A percentile compares a stretch with the other conserved stretches of the same genome.
phyloP scores from a whole-genome alignment of 2,888 invertebrate species.

The Nowickia ferox region DNA sequence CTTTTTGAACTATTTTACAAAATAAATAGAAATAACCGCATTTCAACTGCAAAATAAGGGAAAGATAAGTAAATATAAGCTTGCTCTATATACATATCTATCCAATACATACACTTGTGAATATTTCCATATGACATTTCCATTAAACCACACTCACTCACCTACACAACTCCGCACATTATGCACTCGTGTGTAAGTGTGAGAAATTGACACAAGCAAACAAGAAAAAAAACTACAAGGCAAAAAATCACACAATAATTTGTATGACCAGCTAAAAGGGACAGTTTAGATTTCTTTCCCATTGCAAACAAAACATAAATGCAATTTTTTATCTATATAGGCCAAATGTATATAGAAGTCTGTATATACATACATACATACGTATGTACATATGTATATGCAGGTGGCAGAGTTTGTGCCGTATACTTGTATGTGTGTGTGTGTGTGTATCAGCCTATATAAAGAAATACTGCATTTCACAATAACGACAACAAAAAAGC shows the following conservation, averaged over 20 bases:
- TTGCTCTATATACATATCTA: not conserved
- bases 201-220: conserved; percentile 47
- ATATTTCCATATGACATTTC: conserved; percentile 1
- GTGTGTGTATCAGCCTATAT: conserved; percentile 13
- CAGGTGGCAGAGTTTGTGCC: not conserved
- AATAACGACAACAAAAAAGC: conserved; percentile 35
- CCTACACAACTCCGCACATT: not conserved
- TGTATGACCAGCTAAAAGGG: conserved; percentile 62
- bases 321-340: conserved; percentile 67
- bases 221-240: conserved; percentile 27
- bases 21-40: conserved; percentile 57
- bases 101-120: not conserved
- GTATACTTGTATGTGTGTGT: not conserved
- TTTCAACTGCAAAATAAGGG: conserved; percentile 26
- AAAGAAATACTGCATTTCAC: not conserved
- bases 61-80: conserved; percentile 46
- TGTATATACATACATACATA: not conserved
- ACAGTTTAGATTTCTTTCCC: conserved; percentile 57
- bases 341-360: conserved; percentile 37
- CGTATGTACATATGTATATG: not conserved
- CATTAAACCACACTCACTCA: conserved; percentile 20
- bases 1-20: conserved; percentile 26
- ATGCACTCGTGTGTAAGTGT: not conserved
- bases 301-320: conserved; percentile 52
- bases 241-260: conserved; percentile 46